A percentile compares a stretch with the other conserved stretches of the same genome.
These are phyloP conservation scores for Ascaphus truei DNA, from an alignment of 2,113 vertebrate species.

Conservation along the genomic window DNA sequence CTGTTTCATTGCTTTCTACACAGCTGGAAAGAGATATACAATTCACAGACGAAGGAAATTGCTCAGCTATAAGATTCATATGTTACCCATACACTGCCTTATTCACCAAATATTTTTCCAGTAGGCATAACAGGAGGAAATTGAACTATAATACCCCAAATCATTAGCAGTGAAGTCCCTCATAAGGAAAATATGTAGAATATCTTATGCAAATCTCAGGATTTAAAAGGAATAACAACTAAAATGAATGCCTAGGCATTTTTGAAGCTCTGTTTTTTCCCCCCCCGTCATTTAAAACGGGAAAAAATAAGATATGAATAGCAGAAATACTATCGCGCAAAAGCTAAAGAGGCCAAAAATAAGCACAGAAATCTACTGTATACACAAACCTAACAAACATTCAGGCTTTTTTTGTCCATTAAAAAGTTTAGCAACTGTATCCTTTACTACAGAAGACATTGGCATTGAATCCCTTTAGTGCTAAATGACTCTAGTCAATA, in stretches of 20 bases:
- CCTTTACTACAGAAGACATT: too few species aligned
- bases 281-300: neutral
- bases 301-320: conserved; percentile 4
- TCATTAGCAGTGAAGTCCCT: conserved; percentile 28
- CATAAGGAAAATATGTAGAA: conserved; percentile 28
- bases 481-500: too few species aligned
- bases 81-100: conserved; percentile 31
- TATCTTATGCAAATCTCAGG: conserved; percentile 26
- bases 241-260: neutral
- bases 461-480: too few species aligned
- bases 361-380: too few species aligned
- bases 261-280: neutral
- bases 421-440: too few species aligned
- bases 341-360: too few species aligned
- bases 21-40: conserved; percentile 28
- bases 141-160: conserved; percentile 35
- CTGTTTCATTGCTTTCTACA: conserved; percentile 26
- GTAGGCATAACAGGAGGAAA: conserved; percentile 36
- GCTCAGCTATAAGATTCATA: conserved; percentile 27
- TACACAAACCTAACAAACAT: too few species aligned
- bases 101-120: conserved; percentile 35
- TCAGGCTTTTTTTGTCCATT: too few species aligned
- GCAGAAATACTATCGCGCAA: neutral
- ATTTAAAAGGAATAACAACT: conserved; percentile 21
- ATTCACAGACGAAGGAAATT: conserved; percentile 32